Conservation (phyloP, 2,797 vertebrate genomes). For the Apogon hyalosoma region DNA sequence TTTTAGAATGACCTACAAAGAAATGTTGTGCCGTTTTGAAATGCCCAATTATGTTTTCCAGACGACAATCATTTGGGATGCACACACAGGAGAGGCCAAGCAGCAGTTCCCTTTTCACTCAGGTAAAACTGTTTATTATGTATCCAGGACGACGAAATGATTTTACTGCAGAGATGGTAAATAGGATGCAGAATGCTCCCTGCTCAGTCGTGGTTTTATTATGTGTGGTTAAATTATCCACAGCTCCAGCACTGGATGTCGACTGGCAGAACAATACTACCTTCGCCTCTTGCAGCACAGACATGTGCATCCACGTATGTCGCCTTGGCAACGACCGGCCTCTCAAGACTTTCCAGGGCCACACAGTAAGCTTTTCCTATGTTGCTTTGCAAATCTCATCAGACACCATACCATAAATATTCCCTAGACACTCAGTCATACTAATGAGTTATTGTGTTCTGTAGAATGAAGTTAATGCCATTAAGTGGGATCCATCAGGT, state of each 20-base stretch:
- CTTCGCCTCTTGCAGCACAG: conserved; percentile 98
- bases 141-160: neutral
- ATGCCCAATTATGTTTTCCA: conserved; percentile 52
- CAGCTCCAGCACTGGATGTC: conserved; percentile 96
- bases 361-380: conserved; percentile 87
- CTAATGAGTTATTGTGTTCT: conserved; percentile 8
- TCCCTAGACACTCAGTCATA: neutral
- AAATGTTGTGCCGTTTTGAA: too few relatives aligned
- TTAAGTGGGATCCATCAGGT: conserved; percentile 99
- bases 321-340: conserved; percentile 98
- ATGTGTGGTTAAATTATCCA: neutral
- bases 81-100: conserved; percentile 98
- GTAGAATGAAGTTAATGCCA: conserved; percentile 99
- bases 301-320: conserved; percentile 99
- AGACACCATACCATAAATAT: too few relatives aligned
- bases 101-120: conserved; percentile 99
- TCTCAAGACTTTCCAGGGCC: conserved; percentile 99
- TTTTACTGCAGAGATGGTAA: neutral
- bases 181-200: neutral
- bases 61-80: conserved; percentile 99
- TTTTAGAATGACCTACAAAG: too few relatives aligned
- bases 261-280: conserved; percentile 99
- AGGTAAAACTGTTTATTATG: conserved; percentile 79
- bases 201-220: neutral
- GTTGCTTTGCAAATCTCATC: neutral